Conservation (phyloP, 2,888 invertebrate genomes). For the Neoitamus cyanurus region DNA sequence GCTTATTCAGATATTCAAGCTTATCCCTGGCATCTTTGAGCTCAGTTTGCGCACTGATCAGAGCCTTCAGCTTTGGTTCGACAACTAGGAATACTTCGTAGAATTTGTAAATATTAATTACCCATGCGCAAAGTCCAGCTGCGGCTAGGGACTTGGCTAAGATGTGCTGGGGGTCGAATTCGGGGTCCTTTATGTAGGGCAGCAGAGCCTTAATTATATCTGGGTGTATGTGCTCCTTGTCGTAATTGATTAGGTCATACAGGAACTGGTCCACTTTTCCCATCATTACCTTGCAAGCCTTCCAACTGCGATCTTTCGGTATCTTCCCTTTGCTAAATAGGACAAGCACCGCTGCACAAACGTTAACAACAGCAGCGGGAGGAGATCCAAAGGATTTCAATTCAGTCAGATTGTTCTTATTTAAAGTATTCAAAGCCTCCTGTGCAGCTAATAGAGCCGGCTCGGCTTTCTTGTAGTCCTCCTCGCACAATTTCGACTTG, state of each 20-base stretch:
- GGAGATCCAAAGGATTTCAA: constrained; percentile 94
- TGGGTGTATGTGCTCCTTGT: constrained; percentile 93
- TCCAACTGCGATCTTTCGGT: constrained; percentile 94
- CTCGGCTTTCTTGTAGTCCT: constrained; percentile 90
- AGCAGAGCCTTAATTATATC: constrained; percentile 84
- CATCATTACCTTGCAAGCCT: constrained; percentile 90
- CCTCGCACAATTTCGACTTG: constrained; percentile 86
- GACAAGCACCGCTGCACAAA: constrained; percentile 88
- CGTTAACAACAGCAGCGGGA: constrained; percentile 87
- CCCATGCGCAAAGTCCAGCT: constrained; percentile 94
- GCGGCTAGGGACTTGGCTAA: constrained; percentile 89
- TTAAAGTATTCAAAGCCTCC: constrained; percentile 90
- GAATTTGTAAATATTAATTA: constrained; percentile 89
- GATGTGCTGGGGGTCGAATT: constrained; percentile 87
- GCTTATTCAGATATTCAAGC: constrained; percentile 79
- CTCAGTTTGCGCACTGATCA: constrained; percentile 87
- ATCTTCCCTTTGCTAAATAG: constrained; percentile 84
- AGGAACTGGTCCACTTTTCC: constrained; percentile 89
- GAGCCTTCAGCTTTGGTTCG: constrained; percentile 88
- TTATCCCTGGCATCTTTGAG: constrained; percentile 84
- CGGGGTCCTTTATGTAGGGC: constrained; percentile 71
- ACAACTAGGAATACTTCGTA: constrained; percentile 92
- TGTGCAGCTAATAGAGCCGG: constrained; percentile 91
- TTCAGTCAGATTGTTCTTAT: constrained; percentile 94
- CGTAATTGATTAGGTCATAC: constrained; percentile 83